phyloP scores from a whole-genome alignment of 1,140 invertebrate genomes.

The Hycleus phaleratus region DNA sequence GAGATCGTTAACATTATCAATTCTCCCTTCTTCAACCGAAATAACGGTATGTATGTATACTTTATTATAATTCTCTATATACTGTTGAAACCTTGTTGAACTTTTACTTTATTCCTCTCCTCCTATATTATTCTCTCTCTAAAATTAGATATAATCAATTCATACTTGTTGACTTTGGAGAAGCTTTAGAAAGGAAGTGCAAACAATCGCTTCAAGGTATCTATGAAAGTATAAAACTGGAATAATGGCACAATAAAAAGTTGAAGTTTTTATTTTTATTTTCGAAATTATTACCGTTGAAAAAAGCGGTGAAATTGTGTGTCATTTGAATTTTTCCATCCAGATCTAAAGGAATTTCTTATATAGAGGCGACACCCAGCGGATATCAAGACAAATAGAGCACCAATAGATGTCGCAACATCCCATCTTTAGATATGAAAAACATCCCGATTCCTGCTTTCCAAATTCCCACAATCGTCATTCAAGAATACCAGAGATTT shows the following conservation, averaged over 20 bases:
- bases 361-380: constrained; percentile 34
- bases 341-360: constrained; percentile 15
- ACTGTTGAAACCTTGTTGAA: constrained; percentile 1
- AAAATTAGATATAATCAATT: constrained; percentile 14
- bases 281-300: too few species aligned
- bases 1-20: constrained; percentile 4
- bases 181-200: constrained; percentile 3
- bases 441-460: background rate
- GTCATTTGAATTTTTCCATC: too few species aligned
- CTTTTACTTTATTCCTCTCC: constrained; percentile 1
- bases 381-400: constrained; percentile 27
- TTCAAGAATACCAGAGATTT: background rate
- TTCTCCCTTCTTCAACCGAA: background rate
- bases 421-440: constrained; percentile 1
- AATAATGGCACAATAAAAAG: too few species aligned
- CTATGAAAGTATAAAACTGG: background rate
- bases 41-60: too few species aligned
- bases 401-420: constrained; percentile 34
- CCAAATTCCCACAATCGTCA: background rate
- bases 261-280: too few species aligned
- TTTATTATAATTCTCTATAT: too few species aligned
- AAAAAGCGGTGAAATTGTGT: too few species aligned
- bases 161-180: constrained; percentile 5
- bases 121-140: background rate
- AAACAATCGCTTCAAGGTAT: constrained; percentile 10